Evolutionary conservation across 1,140 invertebrate species (phyloP).

Genomic region (Megalonaias nervosa): DNA sequence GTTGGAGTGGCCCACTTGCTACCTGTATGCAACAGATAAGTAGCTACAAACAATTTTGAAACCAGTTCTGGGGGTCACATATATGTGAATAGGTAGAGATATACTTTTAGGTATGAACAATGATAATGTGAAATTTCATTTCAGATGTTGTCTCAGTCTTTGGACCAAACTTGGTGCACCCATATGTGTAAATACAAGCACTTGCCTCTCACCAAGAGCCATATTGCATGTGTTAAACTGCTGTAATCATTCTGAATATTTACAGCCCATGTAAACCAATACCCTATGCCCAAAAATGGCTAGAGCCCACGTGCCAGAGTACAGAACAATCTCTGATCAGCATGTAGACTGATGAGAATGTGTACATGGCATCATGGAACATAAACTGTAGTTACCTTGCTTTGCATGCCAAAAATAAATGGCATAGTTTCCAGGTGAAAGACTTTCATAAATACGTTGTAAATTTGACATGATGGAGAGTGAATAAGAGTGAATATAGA

Average conservation of each 20-base stretch:
- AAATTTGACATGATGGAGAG: too few species aligned
- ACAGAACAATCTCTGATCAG: too few species aligned
- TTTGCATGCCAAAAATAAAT: too few species aligned
- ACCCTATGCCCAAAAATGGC: conserved; percentile 51
- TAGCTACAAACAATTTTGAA: too few species aligned
- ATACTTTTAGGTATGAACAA: not conserved
- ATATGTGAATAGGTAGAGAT: conserved; percentile 1
- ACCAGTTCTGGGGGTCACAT: not conserved
- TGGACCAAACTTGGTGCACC: not conserved
- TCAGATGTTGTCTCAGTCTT: not conserved
- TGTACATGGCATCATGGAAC: too few species aligned
- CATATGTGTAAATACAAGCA: not conserved
- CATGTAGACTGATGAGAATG: too few species aligned
- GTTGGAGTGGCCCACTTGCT: too few species aligned
- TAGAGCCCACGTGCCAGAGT: conserved; percentile 14
- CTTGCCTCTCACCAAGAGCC: not conserved
- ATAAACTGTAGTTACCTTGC: too few species aligned
- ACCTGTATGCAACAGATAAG: too few species aligned
- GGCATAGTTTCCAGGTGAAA: too few species aligned
- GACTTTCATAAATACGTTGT: too few species aligned
- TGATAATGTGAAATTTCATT: not conserved
- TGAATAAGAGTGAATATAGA: too few species aligned
- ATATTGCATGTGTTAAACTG: not conserved
- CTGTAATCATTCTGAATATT: conserved; percentile 4
- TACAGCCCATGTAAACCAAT: conserved; percentile 32